Conservation (phyloP, 2,888 invertebrate genomes). For the Amitus sp. region DNA sequence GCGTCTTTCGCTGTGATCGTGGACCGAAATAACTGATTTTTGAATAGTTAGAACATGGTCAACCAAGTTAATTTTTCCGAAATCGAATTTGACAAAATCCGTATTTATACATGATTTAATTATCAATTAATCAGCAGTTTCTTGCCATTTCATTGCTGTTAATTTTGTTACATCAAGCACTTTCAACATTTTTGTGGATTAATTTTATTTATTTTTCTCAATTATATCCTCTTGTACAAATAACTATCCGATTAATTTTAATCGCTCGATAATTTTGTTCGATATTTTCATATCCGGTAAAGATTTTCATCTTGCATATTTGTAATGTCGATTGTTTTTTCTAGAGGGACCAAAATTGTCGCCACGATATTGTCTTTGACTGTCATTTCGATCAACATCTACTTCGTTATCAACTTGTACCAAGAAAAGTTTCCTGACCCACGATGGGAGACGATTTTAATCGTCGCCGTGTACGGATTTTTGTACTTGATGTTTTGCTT, state of each 20-base stretch:
- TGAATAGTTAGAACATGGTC: no score
- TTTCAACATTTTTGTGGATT: no score
- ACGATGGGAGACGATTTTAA: constrained; percentile 55
- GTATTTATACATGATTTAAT: no score
- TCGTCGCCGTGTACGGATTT: constrained; percentile 69
- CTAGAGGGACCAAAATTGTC: constrained; percentile 75
- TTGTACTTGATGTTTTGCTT: constrained; percentile 78
- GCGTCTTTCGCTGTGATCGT: not conserved
- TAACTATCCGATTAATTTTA: no score
- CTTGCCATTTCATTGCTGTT: no score
- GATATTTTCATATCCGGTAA: not conserved
- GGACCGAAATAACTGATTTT: not conserved
- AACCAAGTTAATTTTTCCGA: no score
- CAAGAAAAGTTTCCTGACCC: constrained; percentile 63
- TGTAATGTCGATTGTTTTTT: not conserved
- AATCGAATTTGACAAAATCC: no score
- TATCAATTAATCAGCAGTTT: no score
- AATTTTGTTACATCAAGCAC: no score
- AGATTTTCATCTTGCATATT: not conserved
- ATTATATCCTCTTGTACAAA: no score
- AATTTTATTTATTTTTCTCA: no score
- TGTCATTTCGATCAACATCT: constrained; percentile 83
- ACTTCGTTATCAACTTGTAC: constrained; percentile 77
- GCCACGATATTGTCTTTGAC: constrained; percentile 74
- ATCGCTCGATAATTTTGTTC: not conserved